Evolutionary conservation across 1,140 invertebrate genomes (phyloP), one percentile per base, ranked within the genome.

Genomic region (Ips typographus): DNA sequence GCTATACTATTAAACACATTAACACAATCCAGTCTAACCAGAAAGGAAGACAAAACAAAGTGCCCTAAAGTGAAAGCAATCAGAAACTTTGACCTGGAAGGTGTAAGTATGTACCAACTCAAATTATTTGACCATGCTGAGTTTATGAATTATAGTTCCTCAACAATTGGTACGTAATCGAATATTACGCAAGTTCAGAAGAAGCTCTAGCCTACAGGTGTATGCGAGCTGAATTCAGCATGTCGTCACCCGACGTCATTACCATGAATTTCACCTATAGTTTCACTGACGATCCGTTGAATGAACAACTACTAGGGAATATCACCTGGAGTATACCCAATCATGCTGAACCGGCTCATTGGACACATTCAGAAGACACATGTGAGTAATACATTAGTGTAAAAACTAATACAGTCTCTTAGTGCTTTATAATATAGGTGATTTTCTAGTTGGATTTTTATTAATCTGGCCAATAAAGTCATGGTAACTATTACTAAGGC

Each of bases 231-330:
- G 88, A 91, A 55, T 88, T 94, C 59, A 88, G 86, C 2, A 83
- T 88, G 63, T 83, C 85, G 1, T 68, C 80, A 4, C 73, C 79
- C 44, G 63, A 76, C 38, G 75, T 78, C 22, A 76, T 81, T 51
- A 91, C 89, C 2, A 93, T 94, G 92, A 92, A 92, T 78, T 93
- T 94, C 77, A 93, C 90, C 4, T 94, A 93, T 75, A 90, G 88
- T 61, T 94, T 90, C 74, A 88, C 87, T 0, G 91, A 94, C 76
- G 92, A 94, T 81, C 93, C 92, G 1, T 79, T 90, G 4, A 88
- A 90, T 39, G 91, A 94, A 77, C 85, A 86, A 67, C 84, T 94
- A 3, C 80, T 88, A 7, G 92, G 92, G 1, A 94, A 94, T 77
- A 93, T 94, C 61, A 94, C 92, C 0, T 94, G 92, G 92, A 84